Conservation (phyloP, 2,888 invertebrate genomes). For the Rotaria socialis region DNA sequence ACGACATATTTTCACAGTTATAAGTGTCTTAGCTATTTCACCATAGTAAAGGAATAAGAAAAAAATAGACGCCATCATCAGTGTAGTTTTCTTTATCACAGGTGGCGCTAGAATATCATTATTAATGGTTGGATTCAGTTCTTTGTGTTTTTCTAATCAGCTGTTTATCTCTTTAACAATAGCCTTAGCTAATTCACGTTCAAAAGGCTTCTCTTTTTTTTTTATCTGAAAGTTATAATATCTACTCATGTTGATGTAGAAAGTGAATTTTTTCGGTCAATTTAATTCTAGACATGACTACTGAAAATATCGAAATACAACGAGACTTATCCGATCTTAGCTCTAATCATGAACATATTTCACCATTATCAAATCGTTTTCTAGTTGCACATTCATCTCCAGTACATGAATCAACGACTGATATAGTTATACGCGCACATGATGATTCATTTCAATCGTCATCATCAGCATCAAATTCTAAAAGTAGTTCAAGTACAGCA, state of each 20-base stretch:
- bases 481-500: constrained; percentile 22
- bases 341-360: background rate
- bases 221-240: no score
- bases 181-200: no score
- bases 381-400: background rate
- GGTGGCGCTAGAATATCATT: background rate
- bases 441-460: constrained; percentile 35
- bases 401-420: constrained; percentile 1
- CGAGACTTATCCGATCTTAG: background rate
- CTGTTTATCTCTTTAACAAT: background rate
- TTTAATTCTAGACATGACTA: background rate
- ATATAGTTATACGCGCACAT: background rate
- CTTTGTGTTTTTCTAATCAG: background rate
- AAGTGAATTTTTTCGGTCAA: no score
- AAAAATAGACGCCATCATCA: background rate
- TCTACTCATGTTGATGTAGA: no score
- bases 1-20: no score
- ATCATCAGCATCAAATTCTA: constrained; percentile 32
- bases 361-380: background rate
- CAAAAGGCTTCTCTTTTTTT: no score
- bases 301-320: background rate
- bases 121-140: background rate
- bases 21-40: no score
- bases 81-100: background rate
- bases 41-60: no score